A percentile compares a stretch with the other conserved stretches of the same genome.
Evolutionary conservation across 2,888 invertebrate genomes (phyloP).

Genomic region (Polyploca ridens): DNA sequence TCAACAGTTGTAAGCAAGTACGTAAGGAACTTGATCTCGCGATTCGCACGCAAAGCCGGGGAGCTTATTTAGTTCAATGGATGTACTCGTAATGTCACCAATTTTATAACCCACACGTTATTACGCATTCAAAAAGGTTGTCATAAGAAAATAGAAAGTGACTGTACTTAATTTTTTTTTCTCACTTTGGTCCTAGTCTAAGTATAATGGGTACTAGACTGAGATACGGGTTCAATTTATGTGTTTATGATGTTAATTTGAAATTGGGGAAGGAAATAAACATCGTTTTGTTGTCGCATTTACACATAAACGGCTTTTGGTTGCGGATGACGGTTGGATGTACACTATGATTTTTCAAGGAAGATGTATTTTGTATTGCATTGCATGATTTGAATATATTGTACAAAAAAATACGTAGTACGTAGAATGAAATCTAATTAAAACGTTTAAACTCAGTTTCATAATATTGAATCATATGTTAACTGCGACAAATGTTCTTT

Average conservation of each 20-base stretch:
- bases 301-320: background rate
- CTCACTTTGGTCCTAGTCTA: background rate
- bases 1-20: constrained; percentile 14
- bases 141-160: constrained; percentile 21
- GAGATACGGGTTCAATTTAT: background rate
- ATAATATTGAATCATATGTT: no score
- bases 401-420: no score
- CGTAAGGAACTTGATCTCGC: constrained; percentile 48
- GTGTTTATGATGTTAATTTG: constrained; percentile 9
- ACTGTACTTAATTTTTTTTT: background rate
- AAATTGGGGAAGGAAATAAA: background rate
- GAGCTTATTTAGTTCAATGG: constrained; percentile 53
- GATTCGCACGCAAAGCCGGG: constrained; percentile 41
- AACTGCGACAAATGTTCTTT: no score
- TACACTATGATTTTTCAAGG: background rate
- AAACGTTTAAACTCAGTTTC: no score
- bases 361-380: no score
- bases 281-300: constrained; percentile 1
- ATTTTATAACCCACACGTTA: constrained; percentile 45
- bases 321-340: background rate
- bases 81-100: constrained; percentile 29
- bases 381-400: no score
- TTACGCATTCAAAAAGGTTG: constrained; percentile 41
- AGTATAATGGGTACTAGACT: background rate
- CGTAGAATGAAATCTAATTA: no score